These are phyloP conservation scores for Cerceris ruficornis DNA, from an alignment of 2,888 invertebrate genomes.

Conservation along the genomic window DNA sequence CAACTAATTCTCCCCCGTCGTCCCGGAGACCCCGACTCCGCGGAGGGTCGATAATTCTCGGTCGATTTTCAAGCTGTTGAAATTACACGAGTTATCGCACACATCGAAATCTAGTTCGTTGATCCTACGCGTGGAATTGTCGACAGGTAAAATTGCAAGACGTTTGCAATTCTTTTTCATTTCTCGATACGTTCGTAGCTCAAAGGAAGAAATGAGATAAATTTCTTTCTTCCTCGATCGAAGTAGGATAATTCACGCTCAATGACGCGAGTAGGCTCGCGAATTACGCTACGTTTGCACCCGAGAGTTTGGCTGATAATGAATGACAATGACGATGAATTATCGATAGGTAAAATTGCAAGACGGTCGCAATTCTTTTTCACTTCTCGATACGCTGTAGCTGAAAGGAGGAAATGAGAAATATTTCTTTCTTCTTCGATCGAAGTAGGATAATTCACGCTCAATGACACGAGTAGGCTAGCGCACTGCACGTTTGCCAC, in stretches of 20 bases:
- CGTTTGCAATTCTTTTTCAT: too few relatives aligned
- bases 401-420: neutral
- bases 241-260: neutral
- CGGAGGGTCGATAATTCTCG: too few relatives aligned
- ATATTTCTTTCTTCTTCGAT: slow-evolving; percentile 4
- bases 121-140: too few relatives aligned
- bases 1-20: neutral
- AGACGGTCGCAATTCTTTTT: too few relatives aligned
- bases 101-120: too few relatives aligned
- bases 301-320: slow-evolving; percentile 54
- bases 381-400: neutral
- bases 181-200: neutral
- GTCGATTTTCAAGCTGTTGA: too few relatives aligned
- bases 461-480: slow-evolving; percentile 6
- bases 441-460: neutral
- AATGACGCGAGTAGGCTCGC: slow-evolving; percentile 8
- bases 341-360: too few relatives aligned
- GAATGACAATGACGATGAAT: too few relatives aligned
- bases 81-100: too few relatives aligned
- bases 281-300: slow-evolving; percentile 20
- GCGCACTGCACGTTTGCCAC: slow-evolving; percentile 19
- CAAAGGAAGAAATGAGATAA: neutral
- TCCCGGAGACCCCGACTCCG: too few relatives aligned
- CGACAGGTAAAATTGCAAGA: too few relatives aligned
- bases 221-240: slow-evolving; percentile 11